Conservation (phyloP, 2,113 vertebrate genomes). For the Cyanistes caeruleus region DNA sequence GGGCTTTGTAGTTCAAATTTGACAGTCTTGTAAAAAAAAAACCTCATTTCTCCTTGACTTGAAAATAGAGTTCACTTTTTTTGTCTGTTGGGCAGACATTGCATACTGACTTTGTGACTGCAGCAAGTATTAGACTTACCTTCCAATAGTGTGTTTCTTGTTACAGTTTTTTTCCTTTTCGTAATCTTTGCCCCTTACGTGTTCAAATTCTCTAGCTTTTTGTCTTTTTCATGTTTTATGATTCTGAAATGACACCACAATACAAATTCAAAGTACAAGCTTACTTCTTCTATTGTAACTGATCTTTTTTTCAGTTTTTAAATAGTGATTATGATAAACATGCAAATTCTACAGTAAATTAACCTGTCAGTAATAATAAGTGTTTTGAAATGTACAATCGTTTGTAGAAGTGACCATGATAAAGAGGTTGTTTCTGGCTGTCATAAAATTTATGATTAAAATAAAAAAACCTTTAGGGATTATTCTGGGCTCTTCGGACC, state of each 20-base stretch:
- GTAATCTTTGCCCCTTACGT: not conserved
- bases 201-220: not conserved
- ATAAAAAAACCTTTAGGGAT: conserved; percentile 1
- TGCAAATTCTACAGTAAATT: not conserved
- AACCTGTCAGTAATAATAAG: not conserved
- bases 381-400: not conserved
- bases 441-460: not conserved
- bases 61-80: not conserved
- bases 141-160: not conserved
- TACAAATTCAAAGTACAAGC: not conserved
- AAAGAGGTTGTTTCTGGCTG: not conserved
- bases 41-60: not conserved
- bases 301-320: not conserved
- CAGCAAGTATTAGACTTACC: not conserved
- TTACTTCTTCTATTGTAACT: not conserved
- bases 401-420: not conserved
- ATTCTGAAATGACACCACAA: not conserved
- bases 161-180: not conserved
- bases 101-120: not conserved
- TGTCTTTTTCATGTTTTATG: not conserved
- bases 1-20: not conserved
- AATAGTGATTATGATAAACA: not conserved
- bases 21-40: not conserved
- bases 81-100: not conserved
- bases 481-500: not conserved